Evolutionary conservation across 2,797 vertebrate species (phyloP).

Genomic region (Melanotaenia maccullochi): DNA sequence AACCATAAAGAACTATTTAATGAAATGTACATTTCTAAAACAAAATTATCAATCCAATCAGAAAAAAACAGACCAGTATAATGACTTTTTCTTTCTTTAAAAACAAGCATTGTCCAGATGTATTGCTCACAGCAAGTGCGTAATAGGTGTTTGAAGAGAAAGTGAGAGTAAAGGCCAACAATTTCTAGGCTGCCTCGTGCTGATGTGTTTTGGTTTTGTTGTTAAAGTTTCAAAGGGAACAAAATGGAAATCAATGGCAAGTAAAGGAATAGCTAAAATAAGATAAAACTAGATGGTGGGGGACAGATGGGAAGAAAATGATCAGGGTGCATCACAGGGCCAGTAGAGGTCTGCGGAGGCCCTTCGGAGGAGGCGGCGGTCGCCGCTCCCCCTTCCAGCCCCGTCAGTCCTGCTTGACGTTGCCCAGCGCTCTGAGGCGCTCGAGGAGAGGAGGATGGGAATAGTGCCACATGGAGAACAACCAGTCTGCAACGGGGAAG

Average conservation of each 20-base stretch:
- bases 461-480: conserved; percentile 99
- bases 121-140: conserved; percentile 39
- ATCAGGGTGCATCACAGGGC: conserved; percentile 66
- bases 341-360: conserved; percentile 74
- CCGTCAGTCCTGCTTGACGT: conserved; percentile 90
- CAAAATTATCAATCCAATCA: conserved; percentile 25
- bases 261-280: conserved; percentile 47
- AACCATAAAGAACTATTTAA: conserved; percentile 5
- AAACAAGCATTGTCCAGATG: conserved; percentile 50
- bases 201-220: conserved; percentile 67
- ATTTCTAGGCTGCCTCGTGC: conserved; percentile 41
- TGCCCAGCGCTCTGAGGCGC: conserved; percentile 93
- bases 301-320: conserved; percentile 39
- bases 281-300: conserved; percentile 55
- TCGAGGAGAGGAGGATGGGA: conserved; percentile 97
- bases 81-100: conserved; percentile 38
- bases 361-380: conserved; percentile 62
- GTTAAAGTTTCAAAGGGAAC: conserved; percentile 47
- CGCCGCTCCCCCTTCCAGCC: conserved; percentile 65
- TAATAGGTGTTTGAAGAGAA: conserved; percentile 24
- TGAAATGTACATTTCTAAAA: conserved; percentile 44
- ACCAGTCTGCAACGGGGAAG: conserved; percentile 97
- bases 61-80: conserved; percentile 39
- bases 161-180: conserved; percentile 33
- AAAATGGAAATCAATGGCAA: conserved; percentile 47